Conservation (phyloP, 2,797 vertebrate genomes). For the Myotis vivesi region DNA sequence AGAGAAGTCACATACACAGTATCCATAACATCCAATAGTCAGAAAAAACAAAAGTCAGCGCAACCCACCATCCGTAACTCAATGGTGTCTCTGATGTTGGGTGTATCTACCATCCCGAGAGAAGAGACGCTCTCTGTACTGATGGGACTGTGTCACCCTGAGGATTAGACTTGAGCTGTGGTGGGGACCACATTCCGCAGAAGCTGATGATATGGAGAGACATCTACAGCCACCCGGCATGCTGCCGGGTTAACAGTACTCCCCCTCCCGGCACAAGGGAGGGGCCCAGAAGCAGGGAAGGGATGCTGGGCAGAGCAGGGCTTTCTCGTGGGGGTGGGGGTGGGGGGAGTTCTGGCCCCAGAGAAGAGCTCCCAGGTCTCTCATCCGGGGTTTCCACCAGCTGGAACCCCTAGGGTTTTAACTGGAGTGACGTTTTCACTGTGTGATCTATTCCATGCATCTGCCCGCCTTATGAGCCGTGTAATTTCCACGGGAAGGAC, state of each 20-base stretch:
- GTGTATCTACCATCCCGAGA: background rate
- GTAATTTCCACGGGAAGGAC: background rate
- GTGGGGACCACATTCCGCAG: background rate
- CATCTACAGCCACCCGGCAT: background rate
- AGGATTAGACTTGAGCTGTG: background rate
- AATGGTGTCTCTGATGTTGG: background rate
- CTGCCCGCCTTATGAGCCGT: background rate
- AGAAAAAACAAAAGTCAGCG: background rate
- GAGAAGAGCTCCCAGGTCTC: background rate
- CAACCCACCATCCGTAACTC: background rate
- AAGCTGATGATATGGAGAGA: background rate
- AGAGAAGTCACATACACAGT: background rate
- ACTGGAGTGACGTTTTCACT: background rate
- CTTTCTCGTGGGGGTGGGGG: too few species aligned
- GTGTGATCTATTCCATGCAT: background rate
- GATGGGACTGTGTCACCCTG: background rate
- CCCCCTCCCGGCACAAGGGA: fast-evolving
- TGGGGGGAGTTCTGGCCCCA: background rate
- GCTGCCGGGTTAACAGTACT: background rate
- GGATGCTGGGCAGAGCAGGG: fast-evolving
- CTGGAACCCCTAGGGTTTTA: background rate
- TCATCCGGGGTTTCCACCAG: background rate
- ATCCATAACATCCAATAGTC: background rate
- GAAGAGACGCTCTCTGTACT: background rate
- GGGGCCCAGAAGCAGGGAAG: background rate